A percentile compares a stretch with the other conserved stretches of the same genome.
Conservation (phyloP, 2,797 vertebrate genomes). For the Anguilla pacifica region DNA sequence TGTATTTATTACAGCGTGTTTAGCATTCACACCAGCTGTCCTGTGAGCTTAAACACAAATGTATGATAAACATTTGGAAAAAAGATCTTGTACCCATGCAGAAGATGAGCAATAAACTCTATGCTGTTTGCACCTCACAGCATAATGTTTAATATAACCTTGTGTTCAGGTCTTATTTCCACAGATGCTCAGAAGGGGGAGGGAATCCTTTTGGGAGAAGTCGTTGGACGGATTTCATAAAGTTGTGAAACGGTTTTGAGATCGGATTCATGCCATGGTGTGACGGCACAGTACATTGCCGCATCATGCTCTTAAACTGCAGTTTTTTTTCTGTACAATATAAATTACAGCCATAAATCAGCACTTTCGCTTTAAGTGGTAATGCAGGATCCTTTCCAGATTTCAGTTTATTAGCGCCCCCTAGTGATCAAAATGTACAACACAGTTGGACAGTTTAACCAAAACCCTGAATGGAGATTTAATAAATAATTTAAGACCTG, state of each 20-base stretch:
- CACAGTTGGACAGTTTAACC: slow-evolving; percentile 7
- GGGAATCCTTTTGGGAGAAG: not conserved
- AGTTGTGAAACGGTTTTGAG: not conserved
- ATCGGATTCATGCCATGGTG: not conserved
- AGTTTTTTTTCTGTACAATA: not conserved
- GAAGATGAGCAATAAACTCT: slow-evolving; percentile 92
- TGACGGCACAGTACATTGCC: not conserved
- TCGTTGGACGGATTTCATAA: slow-evolving; percentile 8
- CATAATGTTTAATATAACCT: slow-evolving; percentile 74
- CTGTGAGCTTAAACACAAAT: slow-evolving; percentile 90
- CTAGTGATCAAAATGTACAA: slow-evolving; percentile 31
- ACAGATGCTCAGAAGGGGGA: not conserved
- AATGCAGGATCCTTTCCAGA: not conserved
- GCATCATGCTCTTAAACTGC: not conserved
- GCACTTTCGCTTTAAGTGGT: not conserved
- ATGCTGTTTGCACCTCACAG: slow-evolving; percentile 90
- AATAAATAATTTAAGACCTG: slow-evolving; percentile 42
- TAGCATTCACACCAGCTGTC: slow-evolving; percentile 82
- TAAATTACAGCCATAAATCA: not conserved
- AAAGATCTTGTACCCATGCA: slow-evolving; percentile 83
- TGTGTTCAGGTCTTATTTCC: slow-evolving; percentile 33
- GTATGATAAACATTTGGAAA: slow-evolving; percentile 74
- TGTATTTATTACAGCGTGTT: slow-evolving; percentile 89
- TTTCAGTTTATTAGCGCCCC: slow-evolving; percentile 20
- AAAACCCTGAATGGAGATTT: slow-evolving; percentile 11